These are phyloP conservation scores for Dysidea cf. avara DNA, from an alignment of 37 sponge, comb jelly and placozoan genomes.

Conservation along the genomic window DNA sequence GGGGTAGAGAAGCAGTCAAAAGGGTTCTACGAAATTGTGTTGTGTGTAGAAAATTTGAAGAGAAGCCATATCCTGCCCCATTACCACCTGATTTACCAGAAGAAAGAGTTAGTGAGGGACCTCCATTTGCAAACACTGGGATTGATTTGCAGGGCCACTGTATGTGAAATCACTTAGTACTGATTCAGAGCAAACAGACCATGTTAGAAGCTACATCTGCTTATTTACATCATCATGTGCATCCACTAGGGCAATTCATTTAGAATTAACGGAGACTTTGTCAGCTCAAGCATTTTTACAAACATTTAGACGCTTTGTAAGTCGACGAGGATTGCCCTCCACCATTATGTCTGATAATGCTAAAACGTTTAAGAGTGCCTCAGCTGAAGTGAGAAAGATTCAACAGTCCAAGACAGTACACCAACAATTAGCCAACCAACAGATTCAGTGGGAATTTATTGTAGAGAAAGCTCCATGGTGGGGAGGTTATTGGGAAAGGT, in stretches of 20 bases:
- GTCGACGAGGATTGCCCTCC: constrained; percentile 41
- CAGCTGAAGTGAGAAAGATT: constrained; percentile 14
- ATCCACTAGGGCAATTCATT: background rate
- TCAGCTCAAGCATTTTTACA: no score
- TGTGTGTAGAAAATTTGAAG: background rate
- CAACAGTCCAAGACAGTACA: background rate
- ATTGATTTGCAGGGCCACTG: background rate
- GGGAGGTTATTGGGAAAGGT: constrained; percentile 30
- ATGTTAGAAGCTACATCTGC: background rate
- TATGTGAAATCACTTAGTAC: background rate
- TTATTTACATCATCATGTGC: background rate
- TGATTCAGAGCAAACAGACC: background rate
- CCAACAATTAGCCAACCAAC: no score
- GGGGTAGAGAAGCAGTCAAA: background rate
- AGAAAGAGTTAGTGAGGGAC: background rate
- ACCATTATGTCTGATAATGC: constrained; percentile 46
- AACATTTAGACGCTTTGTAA: no score
- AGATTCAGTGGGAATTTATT: constrained; percentile 40
- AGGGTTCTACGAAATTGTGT: background rate
- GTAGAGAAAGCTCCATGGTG: constrained; percentile 30
- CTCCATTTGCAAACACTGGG: background rate
- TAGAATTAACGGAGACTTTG: background rate
- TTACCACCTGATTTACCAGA: background rate
- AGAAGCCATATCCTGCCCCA: background rate
- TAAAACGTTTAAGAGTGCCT: constrained; percentile 44